These are phyloP conservation scores for Arctia plantaginis DNA, from an alignment of 2,888 invertebrate species.

Conservation along the genomic window DNA sequence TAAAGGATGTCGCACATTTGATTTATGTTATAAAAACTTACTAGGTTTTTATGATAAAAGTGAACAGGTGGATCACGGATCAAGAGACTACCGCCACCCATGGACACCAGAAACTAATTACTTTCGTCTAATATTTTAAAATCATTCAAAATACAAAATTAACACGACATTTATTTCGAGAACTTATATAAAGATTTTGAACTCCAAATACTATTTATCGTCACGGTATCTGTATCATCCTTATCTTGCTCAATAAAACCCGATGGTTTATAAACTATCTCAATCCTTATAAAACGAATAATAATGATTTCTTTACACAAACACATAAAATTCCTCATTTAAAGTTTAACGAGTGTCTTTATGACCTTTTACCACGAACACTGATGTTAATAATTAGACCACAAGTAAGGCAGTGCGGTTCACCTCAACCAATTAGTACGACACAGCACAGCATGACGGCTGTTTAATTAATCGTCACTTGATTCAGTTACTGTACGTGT, in stretches of 20 bases:
- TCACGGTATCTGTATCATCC: neutral
- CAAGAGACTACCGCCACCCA: neutral
- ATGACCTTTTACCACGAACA: neutral
- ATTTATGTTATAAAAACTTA: neutral
- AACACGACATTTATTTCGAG: neutral
- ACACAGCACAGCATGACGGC: slow-evolving; percentile 11
- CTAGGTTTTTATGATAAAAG: neutral
- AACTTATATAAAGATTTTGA: neutral
- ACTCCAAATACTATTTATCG: neutral
- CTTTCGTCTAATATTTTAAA: neutral
- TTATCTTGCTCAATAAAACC: neutral
- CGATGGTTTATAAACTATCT: neutral
- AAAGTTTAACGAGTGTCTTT: neutral
- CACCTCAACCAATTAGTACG: slow-evolving; percentile 16
- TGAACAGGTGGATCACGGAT: no score
- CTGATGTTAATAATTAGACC: slow-evolving; percentile 7
- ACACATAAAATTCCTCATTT: neutral
- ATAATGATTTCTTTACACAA: neutral
- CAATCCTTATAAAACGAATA: neutral
- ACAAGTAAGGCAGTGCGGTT: slow-evolving; percentile 5
- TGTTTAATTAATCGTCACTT: slow-evolving; percentile 9
- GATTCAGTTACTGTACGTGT: slow-evolving; percentile 2
- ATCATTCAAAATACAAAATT: neutral
- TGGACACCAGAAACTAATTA: neutral
- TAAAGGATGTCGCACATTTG: neutral